These are phyloP conservation scores for Laspeyria flexula DNA, from an alignment of 2,888 invertebrate genomes.

Conservation along the genomic window DNA sequence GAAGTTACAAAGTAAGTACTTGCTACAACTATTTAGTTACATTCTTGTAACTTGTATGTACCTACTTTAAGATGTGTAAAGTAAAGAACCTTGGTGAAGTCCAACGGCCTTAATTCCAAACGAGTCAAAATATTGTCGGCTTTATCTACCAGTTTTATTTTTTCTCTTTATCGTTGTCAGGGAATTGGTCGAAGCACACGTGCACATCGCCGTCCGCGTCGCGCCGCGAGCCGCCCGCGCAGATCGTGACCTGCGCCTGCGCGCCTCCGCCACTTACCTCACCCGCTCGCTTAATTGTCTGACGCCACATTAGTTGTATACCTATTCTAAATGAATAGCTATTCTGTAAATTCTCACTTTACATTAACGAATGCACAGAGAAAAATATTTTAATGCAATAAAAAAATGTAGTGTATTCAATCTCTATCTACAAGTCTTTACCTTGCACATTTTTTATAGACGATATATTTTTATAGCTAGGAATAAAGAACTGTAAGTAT, in stretches of 20 bases:
- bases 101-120: conserved; percentile 21
- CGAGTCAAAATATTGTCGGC: conserved; percentile 37
- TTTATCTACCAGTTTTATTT: conserved; percentile 46
- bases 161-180: conserved; percentile 27
- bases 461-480: too few relatives aligned
- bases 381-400: too few relatives aligned
- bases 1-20: not conserved
- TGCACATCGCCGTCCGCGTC: conserved; percentile 46
- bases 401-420: too few relatives aligned
- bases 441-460: too few relatives aligned
- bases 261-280: conserved; percentile 33
- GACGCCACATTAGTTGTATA: conserved; percentile 15
- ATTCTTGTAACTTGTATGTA: not conserved
- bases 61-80: conserved; percentile 4
- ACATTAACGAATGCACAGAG: not conserved
- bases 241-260: conserved; percentile 56
- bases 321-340: not conserved
- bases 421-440: too few relatives aligned
- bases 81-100: conserved; percentile 21
- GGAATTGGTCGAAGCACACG: conserved; percentile 42
- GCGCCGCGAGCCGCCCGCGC: conserved; percentile 46
- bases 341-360: not conserved
- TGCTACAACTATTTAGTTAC: not conserved
- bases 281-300: conserved; percentile 27
- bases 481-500: too few relatives aligned